A percentile compares a stretch with the other conserved stretches of the same genome.
These are phyloP conservation scores for Danaus melanippus DNA, from an alignment of 1,140 invertebrate genomes.

Conservation along the genomic window DNA sequence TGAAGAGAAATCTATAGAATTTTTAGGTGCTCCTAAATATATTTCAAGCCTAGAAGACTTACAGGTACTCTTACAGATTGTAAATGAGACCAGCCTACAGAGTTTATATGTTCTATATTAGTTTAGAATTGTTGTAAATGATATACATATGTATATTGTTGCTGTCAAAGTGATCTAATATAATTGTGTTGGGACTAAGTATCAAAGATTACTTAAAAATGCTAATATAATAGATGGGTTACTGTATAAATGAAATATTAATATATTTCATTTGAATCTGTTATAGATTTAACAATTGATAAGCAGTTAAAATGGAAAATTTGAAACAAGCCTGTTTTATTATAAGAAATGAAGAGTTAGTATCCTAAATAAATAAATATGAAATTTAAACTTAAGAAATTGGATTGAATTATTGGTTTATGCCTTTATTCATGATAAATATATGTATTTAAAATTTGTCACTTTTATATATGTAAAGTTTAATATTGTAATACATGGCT, in stretches of 20 bases:
- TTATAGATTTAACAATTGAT: slow-evolving; percentile 14
- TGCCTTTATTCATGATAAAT: no score
- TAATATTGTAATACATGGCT: no score
- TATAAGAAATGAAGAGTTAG: no score
- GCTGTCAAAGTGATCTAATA: neutral
- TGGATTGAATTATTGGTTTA: no score
- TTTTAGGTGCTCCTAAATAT: slow-evolving; percentile 65
- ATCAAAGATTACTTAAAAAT: slow-evolving; percentile 9
- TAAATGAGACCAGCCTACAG: slow-evolving; percentile 59
- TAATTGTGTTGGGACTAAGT: neutral
- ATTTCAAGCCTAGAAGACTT: slow-evolving; percentile 65
- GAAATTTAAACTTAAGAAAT: no score
- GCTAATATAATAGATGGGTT: slow-evolving; percentile 5
- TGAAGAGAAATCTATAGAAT: slow-evolving; percentile 58
- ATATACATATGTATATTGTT: neutral
- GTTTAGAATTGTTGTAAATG: slow-evolving; percentile 8
- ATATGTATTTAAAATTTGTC: no score
- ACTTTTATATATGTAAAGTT: no score
- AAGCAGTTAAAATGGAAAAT: neutral
- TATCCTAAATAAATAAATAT: no score
- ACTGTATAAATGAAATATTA: slow-evolving; percentile 12
- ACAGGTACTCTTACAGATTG: slow-evolving; percentile 67
- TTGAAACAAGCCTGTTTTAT: no score
- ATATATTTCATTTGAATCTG: slow-evolving; percentile 16
- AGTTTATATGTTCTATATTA: slow-evolving; percentile 62